Percentiles rank a stretch among this genome's conserved stretches.
phyloP scores from a whole-genome alignment of 1,140 invertebrate genomes.

The Drosophila auraria region DNA sequence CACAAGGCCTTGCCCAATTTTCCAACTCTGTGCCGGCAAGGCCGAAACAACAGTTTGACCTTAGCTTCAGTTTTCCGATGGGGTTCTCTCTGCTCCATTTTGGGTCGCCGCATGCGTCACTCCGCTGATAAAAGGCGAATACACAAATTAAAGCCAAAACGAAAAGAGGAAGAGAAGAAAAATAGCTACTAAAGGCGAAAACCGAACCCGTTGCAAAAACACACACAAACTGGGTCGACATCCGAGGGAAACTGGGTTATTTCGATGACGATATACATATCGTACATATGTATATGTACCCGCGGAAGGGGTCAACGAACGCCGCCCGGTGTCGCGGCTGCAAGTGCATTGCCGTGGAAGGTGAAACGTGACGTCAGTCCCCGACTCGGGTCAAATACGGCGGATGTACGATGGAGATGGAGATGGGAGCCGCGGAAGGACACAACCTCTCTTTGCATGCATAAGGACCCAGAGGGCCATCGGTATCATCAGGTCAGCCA shows the following conservation, averaged over 20 bases:
- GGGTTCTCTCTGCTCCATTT: conserved; percentile 32
- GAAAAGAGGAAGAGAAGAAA: background rate
- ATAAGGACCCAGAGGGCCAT: conserved; percentile 13
- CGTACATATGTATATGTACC: conserved; percentile 4
- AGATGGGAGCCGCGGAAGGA: background rate
- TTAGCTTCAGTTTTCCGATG: conserved; percentile 24
- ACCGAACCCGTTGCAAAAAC: conserved; percentile 49
- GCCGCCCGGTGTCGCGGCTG: conserved; percentile 30
- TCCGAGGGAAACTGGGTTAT: conserved; percentile 73
- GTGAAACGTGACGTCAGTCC: conserved; percentile 76
- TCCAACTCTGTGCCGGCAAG: conserved; percentile 23
- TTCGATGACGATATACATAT: conserved; percentile 30
- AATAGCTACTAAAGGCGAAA: conserved; percentile 54
- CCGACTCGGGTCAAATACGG: conserved; percentile 37
- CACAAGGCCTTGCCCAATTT: conserved; percentile 50
- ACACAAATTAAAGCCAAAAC: conserved; percentile 46
- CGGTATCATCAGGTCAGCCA: conserved; percentile 63
- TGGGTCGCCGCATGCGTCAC: conserved; percentile 73
- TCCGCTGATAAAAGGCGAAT: conserved; percentile 46
- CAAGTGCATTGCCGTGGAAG: conserved; percentile 77
- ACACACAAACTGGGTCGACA: conserved; percentile 47
- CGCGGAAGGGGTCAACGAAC: conserved; percentile 64
- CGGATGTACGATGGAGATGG: background rate
- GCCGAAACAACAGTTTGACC: conserved; percentile 43
- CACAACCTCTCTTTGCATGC: conserved; percentile 22